These are phyloP conservation scores for Ranitomeya imitator DNA, from an alignment of 2,113 vertebrate genomes.

Conservation along the genomic window DNA sequence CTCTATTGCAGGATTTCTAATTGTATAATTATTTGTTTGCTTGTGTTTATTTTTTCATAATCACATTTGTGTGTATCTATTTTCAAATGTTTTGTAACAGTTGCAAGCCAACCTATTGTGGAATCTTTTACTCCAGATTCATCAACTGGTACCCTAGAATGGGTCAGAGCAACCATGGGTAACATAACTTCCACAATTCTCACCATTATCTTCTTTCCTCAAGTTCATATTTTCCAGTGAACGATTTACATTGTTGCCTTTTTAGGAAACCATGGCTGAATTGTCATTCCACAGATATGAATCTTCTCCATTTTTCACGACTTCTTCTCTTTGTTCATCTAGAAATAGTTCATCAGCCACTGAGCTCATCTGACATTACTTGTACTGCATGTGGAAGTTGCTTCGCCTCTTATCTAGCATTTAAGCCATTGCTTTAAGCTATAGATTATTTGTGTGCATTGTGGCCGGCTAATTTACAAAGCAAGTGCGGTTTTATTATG, in stretches of 20 bases:
- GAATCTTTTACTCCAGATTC: constrained; percentile 75
- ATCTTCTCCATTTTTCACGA: constrained; percentile 10
- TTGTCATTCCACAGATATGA: constrained; percentile 27
- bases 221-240: constrained; percentile 3
- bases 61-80: not conserved
- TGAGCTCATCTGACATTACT: constrained; percentile 4
- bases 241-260: constrained; percentile 31
- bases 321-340: constrained; percentile 30
- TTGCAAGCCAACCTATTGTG: constrained; percentile 72
- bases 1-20: constrained; percentile 34
- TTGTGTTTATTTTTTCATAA: constrained; percentile 59
- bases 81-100: constrained; percentile 77
- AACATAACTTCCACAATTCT: constrained; percentile 62
- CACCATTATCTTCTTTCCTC: not conserved
- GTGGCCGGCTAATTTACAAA: not conserved
- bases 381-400: constrained; percentile 33
- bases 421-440: constrained; percentile 11
- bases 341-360: not conserved
- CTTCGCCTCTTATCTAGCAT: constrained; percentile 2
- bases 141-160: constrained; percentile 70
- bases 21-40: not conserved
- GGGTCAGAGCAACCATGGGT: constrained; percentile 79
- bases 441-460: not conserved
- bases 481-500: constrained; percentile 17
- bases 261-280: constrained; percentile 49